Base-by-base conservation (phyloP, 2,888 invertebrate species). In the Melieria omissa region DNA sequence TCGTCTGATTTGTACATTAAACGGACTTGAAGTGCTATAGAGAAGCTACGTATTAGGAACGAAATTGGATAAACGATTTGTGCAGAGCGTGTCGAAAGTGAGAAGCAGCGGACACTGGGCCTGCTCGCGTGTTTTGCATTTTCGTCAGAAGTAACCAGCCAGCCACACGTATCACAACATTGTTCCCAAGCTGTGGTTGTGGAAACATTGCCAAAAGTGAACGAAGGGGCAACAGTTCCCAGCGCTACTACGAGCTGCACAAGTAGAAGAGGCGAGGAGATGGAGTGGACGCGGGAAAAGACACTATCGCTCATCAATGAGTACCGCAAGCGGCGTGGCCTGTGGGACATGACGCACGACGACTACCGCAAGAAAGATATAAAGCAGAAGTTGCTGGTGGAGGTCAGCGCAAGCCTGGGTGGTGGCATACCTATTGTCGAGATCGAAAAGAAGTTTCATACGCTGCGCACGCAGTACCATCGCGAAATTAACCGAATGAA, bases 391-490 rank as follows among this genome's bases (percentile, higher is more conserved):
- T 78, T 86, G 1, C 77, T 86, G 1, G 80, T 79, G 45, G 86
- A 87, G 72, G 86, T 86, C 1, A 81, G 83, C 0, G 80, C 75
- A 0, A 83, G 81, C 42, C 76, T 86, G 7, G 83, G 86, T 83
- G 77, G 85, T 84, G 82, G 80, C 42, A 83, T 86, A 71, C 81
- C 85, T 0, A 81, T 83, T 42, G 86, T 88, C 5, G 90, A 90
- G 76, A 86, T 88, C 44, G 90, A 90, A 2, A 90, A 90, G 78
- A 90, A 90, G 76, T 90, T 90, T 66, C 91, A 90, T 75, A 90
- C 90, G 72, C 83, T 90, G 54, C 86, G 90, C 5, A 90, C 91
- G 1, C 91, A 90, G 74, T 90, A 90, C 76, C 90, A 90, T 78
- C 88, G 91, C 6, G 90, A 90, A 77, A 88, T 89, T 5, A 89